Percentiles rank a stretch among this genome's conserved stretches.
Evolutionary conservation across 2,888 invertebrate genomes (phyloP).

Genomic region (Drosophila siamana): DNA sequence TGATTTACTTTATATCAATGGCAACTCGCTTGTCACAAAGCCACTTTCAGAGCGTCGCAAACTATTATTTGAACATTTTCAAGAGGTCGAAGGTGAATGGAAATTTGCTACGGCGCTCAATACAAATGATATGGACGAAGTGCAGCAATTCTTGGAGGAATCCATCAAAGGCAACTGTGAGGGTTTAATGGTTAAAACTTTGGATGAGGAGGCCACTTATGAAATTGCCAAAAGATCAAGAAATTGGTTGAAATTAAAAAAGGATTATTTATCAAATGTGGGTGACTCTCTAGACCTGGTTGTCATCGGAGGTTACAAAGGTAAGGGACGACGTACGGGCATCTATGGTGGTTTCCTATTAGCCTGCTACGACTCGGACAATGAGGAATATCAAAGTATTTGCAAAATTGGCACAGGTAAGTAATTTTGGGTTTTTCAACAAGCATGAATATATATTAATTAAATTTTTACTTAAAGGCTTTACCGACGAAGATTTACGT

Average conservation of each 20-base stretch:
- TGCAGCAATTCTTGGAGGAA: conserved; percentile 96
- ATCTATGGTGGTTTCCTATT: conserved; percentile 97
- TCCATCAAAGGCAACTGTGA: conserved; percentile 98
- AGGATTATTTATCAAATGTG: conserved; percentile 98
- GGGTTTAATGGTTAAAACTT: conserved; percentile 99
- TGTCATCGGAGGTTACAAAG: conserved; percentile 97
- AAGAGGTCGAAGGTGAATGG: conserved; percentile 92
- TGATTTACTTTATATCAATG: conserved; percentile 97
- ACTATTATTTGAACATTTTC: conserved; percentile 90
- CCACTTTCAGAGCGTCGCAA: conserved; percentile 91
- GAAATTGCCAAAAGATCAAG: conserved; percentile 98
- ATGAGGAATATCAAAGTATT: conserved; percentile 96
- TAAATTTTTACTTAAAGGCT: conserved; percentile 87
- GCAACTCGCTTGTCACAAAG: conserved; percentile 91
- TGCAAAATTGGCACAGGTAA: conserved; percentile 90
- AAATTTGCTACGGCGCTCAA: conserved; percentile 94
- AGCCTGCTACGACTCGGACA: conserved; percentile 95
- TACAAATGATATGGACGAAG: conserved; percentile 94
- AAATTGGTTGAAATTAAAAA: conserved; percentile 98
- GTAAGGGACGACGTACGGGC: conserved; percentile 97
- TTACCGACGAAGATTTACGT: conserved; percentile 95
- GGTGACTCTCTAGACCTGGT: conserved; percentile 98
- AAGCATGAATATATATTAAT: neutral
- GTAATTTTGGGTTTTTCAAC: neutral
- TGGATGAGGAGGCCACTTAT: conserved; percentile 94